These are phyloP conservation scores for Melieria crassipennis DNA, from an alignment of 2,888 invertebrate species.

Conservation along the genomic window DNA sequence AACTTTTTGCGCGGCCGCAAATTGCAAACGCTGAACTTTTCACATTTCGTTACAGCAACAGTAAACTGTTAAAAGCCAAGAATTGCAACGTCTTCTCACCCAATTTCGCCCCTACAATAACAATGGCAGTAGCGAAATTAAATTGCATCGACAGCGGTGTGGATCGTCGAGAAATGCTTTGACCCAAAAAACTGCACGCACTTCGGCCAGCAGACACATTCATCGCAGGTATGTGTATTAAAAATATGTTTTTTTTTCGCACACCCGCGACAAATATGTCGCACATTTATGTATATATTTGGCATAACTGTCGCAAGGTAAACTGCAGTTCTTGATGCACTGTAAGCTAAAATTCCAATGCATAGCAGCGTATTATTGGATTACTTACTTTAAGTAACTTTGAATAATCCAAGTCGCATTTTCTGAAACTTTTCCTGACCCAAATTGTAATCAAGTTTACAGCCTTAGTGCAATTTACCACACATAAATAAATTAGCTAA, in stretches of 20 bases:
- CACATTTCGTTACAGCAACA: constrained; percentile 18
- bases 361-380: background rate
- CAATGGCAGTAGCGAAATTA: constrained; percentile 12
- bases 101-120: constrained; percentile 12
- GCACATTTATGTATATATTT: background rate
- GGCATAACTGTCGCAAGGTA: background rate
- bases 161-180: constrained; percentile 16
- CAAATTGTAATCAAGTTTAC: too few relatives aligned
- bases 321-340: background rate
- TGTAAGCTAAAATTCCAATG: background rate
- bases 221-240: background rate
- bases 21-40: constrained; percentile 43
- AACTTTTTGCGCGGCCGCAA: constrained; percentile 46
- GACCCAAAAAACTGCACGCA: constrained; percentile 1
- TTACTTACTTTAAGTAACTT: background rate
- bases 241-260: constrained; percentile 3
- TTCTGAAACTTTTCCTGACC: too few relatives aligned
- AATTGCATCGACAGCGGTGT: constrained; percentile 11
- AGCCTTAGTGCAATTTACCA: too few relatives aligned
- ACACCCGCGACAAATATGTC: constrained; percentile 5
- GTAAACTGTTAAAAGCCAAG: constrained; percentile 16
- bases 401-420: background rate
- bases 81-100: constrained; percentile 32
- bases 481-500: too few relatives aligned
- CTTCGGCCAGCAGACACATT: constrained; percentile 1